A percentile compares a stretch with the other conserved stretches of the same genome.
Evolutionary conservation across 2,113 vertebrate genomes (phyloP).

Genomic region (Ptilonorhynchus violaceus): DNA sequence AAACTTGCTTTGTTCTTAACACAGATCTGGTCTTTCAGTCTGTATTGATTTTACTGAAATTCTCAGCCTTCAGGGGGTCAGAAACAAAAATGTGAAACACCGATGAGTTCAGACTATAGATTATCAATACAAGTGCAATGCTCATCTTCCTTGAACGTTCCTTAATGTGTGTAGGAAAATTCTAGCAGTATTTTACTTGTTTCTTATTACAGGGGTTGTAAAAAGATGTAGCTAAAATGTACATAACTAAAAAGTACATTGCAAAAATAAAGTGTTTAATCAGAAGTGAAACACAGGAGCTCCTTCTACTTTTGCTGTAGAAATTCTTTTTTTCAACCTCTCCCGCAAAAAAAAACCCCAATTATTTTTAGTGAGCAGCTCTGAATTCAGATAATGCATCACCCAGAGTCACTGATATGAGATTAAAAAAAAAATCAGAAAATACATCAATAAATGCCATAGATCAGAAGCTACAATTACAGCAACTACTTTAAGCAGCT

Average conservation of each 20-base stretch:
- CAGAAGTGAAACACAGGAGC: background rate
- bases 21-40: background rate
- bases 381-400: background rate
- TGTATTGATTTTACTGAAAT: background rate
- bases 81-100: background rate
- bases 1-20: background rate
- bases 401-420: rapidly evolving
- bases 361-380: background rate
- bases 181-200: background rate
- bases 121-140: background rate
- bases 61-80: background rate
- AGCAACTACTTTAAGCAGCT: background rate
- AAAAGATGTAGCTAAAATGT: background rate
- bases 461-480: background rate
- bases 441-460: background rate
- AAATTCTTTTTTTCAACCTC: background rate
- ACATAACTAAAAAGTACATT: background rate
- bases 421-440: background rate
- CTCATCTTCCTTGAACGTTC: background rate
- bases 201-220: background rate
- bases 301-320: background rate
- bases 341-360: background rate
- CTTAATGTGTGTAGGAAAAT: background rate
- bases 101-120: background rate
- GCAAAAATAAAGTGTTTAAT: background rate